Percentiles rank a stretch among this genome's conserved stretches.
phyloP scores from a whole-genome alignment of 2,888 invertebrate species.

The Chaetogeoica ovagalla region DNA sequence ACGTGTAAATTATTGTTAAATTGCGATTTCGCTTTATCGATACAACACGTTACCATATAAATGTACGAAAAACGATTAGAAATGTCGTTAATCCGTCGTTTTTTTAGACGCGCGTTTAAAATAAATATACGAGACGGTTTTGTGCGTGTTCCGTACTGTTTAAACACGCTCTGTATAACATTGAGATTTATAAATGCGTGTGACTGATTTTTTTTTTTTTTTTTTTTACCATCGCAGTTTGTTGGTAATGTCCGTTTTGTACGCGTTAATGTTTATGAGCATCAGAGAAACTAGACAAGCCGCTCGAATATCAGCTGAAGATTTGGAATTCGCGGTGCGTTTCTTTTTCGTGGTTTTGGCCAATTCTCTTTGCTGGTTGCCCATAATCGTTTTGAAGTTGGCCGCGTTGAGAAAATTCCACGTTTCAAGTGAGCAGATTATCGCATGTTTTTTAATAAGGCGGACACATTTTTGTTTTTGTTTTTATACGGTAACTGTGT shows the following conservation, averaged over 20 bases:
- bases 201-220: neutral
- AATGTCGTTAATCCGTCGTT: no score
- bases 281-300: slow-evolving; percentile 68
- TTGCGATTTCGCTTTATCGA: no score
- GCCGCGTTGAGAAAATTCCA: slow-evolving; percentile 64
- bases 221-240: slow-evolving; percentile 59
- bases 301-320: slow-evolving; percentile 65
- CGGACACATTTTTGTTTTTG: no score
- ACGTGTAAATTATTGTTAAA: no score
- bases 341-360: slow-evolving; percentile 74
- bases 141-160: no score
- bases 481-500: no score
- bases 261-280: slow-evolving; percentile 67
- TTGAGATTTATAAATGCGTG: no score
- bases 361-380: slow-evolving; percentile 72
- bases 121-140: no score
- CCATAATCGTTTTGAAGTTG: slow-evolving; percentile 69
- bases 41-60: no score
- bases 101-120: no score
- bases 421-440: slow-evolving; percentile 63
- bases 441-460: neutral
- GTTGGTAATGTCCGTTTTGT: slow-evolving; percentile 65
- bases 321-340: slow-evolving; percentile 68
- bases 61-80: no score
- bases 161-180: no score